phyloP scores from a whole-genome alignment of 1,140 invertebrate species.

The Drosophila melanica region DNA sequence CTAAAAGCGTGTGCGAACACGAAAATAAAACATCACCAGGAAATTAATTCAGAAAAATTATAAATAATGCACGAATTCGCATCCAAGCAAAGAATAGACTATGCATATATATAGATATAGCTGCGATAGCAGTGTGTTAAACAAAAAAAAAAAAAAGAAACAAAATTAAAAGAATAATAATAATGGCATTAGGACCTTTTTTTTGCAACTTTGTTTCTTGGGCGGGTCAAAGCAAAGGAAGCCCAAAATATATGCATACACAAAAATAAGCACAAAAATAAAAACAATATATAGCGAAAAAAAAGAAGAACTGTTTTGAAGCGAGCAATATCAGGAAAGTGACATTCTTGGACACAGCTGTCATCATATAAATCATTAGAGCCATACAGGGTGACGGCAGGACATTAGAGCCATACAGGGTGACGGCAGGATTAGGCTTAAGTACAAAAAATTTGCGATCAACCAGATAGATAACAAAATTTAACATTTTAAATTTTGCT shows the following conservation, averaged over 20 bases:
- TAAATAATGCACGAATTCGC: conserved; percentile 52
- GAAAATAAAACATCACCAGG: conserved; percentile 81
- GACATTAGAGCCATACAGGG: conserved; percentile 63
- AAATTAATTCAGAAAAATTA: conserved; percentile 74
- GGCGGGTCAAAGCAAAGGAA: not conserved
- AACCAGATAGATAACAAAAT: too few species aligned
- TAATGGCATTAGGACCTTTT: conserved; percentile 39
- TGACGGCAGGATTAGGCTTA: conserved; percentile 7
- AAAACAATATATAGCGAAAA: too few species aligned
- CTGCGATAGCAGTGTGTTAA: conserved; percentile 11
- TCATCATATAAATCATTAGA: conserved; percentile 75
- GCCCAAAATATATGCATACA: not conserved
- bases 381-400: conserved; percentile 58
- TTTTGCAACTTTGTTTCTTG: conserved; percentile 25
- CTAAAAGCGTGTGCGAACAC: conserved; percentile 77
- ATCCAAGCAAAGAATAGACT: conserved; percentile 20
- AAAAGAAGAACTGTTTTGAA: conserved; percentile 50
- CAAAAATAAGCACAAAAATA: not conserved
- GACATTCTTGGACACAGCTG: conserved; percentile 72
- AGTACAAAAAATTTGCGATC: too few species aligned
- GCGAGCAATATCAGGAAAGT: conserved; percentile 43
- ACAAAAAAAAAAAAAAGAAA: conserved; percentile 35
- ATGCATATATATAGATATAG: conserved; percentile 27
- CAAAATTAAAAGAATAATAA: conserved; percentile 30
- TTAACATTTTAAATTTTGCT: too few species aligned